Conservation (phyloP, 2,797 vertebrate genomes). For the Crypturellus tataupa region DNA sequence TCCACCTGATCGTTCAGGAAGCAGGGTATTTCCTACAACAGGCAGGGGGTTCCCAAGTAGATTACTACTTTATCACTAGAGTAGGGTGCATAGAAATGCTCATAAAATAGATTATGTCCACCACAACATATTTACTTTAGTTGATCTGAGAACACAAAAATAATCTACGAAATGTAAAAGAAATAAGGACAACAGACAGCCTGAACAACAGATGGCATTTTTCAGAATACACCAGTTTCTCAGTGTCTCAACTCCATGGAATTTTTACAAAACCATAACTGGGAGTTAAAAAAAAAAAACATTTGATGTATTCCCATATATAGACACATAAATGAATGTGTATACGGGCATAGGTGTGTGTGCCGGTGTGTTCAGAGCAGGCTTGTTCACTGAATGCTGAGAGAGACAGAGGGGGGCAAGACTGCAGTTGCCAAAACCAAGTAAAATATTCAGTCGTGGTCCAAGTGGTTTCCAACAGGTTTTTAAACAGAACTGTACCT, state of each 20-base stretch:
- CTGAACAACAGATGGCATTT: conserved; percentile 48
- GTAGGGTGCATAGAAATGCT: not conserved
- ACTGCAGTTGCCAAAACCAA: not conserved
- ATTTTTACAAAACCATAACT: not conserved
- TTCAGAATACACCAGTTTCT: conserved; percentile 11
- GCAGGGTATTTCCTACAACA: not conserved
- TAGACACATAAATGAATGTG: not conserved
- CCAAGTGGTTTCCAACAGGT: not conserved
- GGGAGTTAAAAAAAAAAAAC: not conserved
- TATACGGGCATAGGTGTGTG: too few relatives aligned
- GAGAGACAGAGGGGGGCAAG: not conserved
- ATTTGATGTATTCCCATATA: not conserved
- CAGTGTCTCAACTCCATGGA: not conserved
- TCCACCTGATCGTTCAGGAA: not conserved
- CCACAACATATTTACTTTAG: conserved; percentile 18
- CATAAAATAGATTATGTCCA: conserved; percentile 7
- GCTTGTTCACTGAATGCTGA: not conserved
- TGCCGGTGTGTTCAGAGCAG: not conserved
- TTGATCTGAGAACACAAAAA: conserved; percentile 22
- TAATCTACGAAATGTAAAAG: conserved; percentile 25
- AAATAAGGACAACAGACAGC: conserved; percentile 14
- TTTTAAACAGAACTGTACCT: not conserved
- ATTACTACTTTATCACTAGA: not conserved
- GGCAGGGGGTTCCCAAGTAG: not conserved
- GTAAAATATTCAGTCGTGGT: not conserved